A percentile compares a stretch with the other conserved stretches of the same genome.
phyloP scores from a whole-genome alignment of 2,888 invertebrate species.

The Pandemis cinnamomeana region DNA sequence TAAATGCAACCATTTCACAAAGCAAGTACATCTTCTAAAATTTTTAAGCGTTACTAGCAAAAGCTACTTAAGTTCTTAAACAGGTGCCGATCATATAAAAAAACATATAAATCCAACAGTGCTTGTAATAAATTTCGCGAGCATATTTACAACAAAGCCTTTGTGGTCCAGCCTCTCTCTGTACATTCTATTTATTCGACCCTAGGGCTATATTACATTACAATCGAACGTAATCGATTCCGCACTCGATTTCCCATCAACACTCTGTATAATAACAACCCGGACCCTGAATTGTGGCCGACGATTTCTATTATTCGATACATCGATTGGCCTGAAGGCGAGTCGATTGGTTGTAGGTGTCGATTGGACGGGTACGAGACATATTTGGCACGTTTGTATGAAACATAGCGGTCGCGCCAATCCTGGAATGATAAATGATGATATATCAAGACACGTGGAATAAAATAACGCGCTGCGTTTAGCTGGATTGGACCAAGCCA shows the following conservation, averaged over 20 bases:
- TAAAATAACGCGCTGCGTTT: background rate
- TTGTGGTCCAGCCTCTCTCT: constrained; percentile 33
- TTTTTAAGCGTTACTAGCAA: background rate
- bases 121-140: constrained; percentile 13
- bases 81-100: background rate
- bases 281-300: constrained; percentile 30
- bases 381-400: background rate
- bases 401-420: background rate
- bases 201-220: constrained; percentile 41
- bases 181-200: constrained; percentile 41
- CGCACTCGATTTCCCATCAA: constrained; percentile 41
- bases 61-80: background rate
- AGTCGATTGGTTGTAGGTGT: constrained; percentile 13
- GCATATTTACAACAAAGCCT: constrained; percentile 36
- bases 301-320: constrained; percentile 42
- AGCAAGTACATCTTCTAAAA: background rate
- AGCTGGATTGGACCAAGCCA: background rate
- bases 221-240: constrained; percentile 42
- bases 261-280: constrained; percentile 39
- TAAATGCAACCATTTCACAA: too few species aligned
- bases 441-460: background rate
- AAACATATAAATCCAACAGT: constrained; percentile 13
- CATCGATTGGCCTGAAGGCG: constrained; percentile 30
- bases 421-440: background rate
- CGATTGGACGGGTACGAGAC: background rate